Evolutionary conservation across 2,797 vertebrate genomes (phyloP), one percentile per base, ranked within the genome.

Genomic region (Dendrocincla tyrannina): DNA sequence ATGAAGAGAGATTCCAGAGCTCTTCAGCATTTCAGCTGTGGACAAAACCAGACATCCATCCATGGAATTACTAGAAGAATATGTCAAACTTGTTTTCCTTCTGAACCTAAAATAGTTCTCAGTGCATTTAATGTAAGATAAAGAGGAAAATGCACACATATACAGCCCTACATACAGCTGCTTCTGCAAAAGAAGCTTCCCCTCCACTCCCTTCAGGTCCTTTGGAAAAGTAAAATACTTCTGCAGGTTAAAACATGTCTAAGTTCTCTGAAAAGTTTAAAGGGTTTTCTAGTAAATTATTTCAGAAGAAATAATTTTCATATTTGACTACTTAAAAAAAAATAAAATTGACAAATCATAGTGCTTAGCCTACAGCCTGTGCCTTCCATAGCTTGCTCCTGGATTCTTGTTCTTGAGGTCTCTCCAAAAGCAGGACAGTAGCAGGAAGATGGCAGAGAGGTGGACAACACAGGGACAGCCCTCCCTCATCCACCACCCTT

Each of bases 141-240:
- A 28, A n/a, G 5, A 0, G 4, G 7, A 23, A 25, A 23, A 59
- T 2, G 30, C 7, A 30, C 0, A 50, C 13, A 72, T 8, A 60
- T 17, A 53, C 11, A 76, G 13, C 47, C 24, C 52, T 46, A 82
- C 18, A 39, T 28, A 59, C 3, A 76, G 59, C 25, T 82, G 17
- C 35, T 81, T 33, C 62, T 67, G 33, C 30, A 84, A 55, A 76
- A 66, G 20, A 27, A 49, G 9, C 11, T 53, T 63, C 24, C 35
- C 8, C 17, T 62, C 23, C 1, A 2, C 33, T 74, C 27, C 33
- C 5, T 3, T 13, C 27, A 47, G 2, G 15, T 79, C 47, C 37
- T 55, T 50, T 22, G 13, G 28, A 44, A 77, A 79, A 80, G 32
- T 22, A 85, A 91, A 79, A 47, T 18, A 67, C 17, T 50, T 83